These are phyloP conservation scores for Agrotis clavis DNA, from an alignment of 2,888 invertebrate genomes.

Conservation along the genomic window DNA sequence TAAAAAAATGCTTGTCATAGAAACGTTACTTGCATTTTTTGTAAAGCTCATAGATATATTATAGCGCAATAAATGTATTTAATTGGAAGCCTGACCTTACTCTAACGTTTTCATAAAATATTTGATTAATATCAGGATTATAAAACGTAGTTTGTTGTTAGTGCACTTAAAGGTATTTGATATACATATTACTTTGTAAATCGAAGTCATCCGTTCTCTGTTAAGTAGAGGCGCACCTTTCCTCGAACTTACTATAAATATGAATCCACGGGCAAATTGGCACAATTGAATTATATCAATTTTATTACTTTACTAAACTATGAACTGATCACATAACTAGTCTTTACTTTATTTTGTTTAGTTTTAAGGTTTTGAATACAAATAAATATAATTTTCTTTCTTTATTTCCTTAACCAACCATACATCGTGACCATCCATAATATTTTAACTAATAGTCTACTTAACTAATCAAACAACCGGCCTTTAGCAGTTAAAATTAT, in stretches of 20 bases:
- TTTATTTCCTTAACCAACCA: too few species aligned
- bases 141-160: background rate
- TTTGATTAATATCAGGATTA: background rate
- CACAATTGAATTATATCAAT: too few species aligned
- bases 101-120: background rate
- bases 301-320: too few species aligned
- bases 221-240: background rate
- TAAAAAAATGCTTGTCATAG: constrained; percentile 6
- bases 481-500: background rate
- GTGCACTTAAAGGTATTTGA: background rate
- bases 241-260: too few species aligned
- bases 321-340: too few species aligned
- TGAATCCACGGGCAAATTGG: too few species aligned
- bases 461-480: too few species aligned
- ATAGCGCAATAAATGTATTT: background rate
- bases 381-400: too few species aligned
- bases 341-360: too few species aligned
- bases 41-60: background rate
- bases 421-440: too few species aligned
- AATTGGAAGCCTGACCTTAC: background rate
- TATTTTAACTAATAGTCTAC: too few species aligned
- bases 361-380: too few species aligned
- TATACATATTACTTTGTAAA: constrained; percentile 25
- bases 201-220: constrained; percentile 15
- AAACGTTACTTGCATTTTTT: background rate